Evolutionary conservation across 2,888 invertebrate genomes (phyloP).

Genomic region (Mellilla xanthometata): DNA sequence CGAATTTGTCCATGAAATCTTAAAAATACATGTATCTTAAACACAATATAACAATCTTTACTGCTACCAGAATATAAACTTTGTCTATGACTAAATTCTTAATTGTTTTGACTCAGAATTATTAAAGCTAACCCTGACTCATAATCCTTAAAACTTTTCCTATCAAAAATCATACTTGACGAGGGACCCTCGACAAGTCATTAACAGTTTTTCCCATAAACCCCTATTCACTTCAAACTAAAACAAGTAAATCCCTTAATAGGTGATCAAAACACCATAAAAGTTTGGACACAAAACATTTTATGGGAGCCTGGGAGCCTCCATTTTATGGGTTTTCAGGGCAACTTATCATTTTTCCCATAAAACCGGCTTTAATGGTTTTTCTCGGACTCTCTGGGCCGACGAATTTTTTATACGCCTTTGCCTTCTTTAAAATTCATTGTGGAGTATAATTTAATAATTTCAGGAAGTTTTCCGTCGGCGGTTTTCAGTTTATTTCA

Average conservation of each 20-base stretch:
- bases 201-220: constrained; percentile 22
- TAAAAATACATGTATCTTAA: no score
- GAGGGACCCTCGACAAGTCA: constrained; percentile 10
- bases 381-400: constrained; percentile 27
- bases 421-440: constrained; percentile 8
- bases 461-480: neutral
- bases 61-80: no score
- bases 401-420: constrained; percentile 9
- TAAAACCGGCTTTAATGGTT: constrained; percentile 60
- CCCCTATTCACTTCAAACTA: constrained; percentile 31
- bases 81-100: no score
- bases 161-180: constrained; percentile 7
- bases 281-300: constrained; percentile 51
- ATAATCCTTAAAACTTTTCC: constrained; percentile 5
- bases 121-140: neutral
- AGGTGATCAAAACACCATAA: constrained; percentile 51
- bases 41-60: no score
- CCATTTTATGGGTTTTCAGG: constrained; percentile 61
- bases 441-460: constrained; percentile 1
- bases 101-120: no score
- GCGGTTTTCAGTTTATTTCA: neutral
- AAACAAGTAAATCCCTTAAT: constrained; percentile 42
- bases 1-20: no score
- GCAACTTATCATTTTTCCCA: constrained; percentile 66
- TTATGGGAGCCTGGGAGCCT: constrained; percentile 45